A percentile compares a stretch with the other conserved stretches of the same genome.
Evolutionary conservation across 2,113 vertebrate genomes (phyloP).

Genomic region (Caloenas nicobarica): DNA sequence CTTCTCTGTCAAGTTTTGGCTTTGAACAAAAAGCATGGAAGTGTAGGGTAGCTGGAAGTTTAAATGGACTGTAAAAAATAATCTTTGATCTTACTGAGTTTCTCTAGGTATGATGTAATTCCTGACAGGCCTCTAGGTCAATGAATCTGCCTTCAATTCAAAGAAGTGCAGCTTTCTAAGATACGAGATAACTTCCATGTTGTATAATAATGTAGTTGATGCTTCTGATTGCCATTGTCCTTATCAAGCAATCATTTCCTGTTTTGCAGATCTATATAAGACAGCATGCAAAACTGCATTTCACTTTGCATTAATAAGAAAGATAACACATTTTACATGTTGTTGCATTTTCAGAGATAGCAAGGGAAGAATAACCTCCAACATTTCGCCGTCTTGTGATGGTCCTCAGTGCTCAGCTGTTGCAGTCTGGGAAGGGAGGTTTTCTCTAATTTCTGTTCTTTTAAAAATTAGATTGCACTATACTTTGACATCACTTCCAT

Average conservation of each 20-base stretch:
- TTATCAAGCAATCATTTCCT: slow-evolving; percentile 40
- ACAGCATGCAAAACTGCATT: slow-evolving; percentile 48
- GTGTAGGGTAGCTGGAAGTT: neutral
- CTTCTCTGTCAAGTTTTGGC: neutral
- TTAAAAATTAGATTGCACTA: slow-evolving; percentile 20
- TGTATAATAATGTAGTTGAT: neutral
- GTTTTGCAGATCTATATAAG: slow-evolving; percentile 5
- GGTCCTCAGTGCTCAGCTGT: neutral
- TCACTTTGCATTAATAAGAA: slow-evolving; percentile 56
- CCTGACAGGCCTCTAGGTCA: neutral
- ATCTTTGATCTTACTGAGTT: slow-evolving; percentile 1
- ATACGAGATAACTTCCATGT: neutral
- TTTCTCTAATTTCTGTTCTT: slow-evolving; percentile 3
- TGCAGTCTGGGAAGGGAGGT: neutral
- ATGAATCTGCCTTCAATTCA: slow-evolving; percentile 15
- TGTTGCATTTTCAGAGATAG: slow-evolving; percentile 53
- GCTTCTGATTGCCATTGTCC: slow-evolving; percentile 35
- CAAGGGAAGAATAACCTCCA: slow-evolving; percentile 43
- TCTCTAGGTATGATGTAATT: slow-evolving; percentile 30
- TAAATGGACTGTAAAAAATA: neutral
- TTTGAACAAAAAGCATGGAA: neutral
- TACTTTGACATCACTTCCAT: slow-evolving; percentile 11
- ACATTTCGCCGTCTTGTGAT: neutral
- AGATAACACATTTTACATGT: slow-evolving; percentile 50
- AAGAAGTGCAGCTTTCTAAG: slow-evolving; percentile 16